Conservation (phyloP, 2,888 invertebrate species). For the Clostera curtula region DNA sequence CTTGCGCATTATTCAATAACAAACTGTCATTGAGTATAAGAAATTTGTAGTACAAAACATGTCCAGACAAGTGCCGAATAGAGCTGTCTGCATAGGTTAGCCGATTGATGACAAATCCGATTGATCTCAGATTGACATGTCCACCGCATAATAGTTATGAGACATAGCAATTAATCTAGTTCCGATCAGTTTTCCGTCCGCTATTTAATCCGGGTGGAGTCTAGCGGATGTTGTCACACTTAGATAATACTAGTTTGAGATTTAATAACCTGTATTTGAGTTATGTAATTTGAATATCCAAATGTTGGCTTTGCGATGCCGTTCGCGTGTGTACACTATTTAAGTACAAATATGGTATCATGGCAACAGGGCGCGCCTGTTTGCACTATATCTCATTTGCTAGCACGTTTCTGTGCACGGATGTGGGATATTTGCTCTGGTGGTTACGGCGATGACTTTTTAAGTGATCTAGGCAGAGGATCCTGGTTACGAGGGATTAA, state of each 20-base stretch:
- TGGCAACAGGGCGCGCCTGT: constrained; percentile 52
- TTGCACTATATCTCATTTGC: constrained; percentile 44
- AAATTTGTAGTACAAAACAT: too few species aligned
- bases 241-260: constrained; percentile 29
- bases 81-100: too few species aligned
- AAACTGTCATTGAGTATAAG: too few species aligned
- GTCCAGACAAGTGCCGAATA: too few species aligned
- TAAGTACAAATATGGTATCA: constrained; percentile 33
- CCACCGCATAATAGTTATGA: too few species aligned
- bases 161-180: too few species aligned
- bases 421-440: constrained; percentile 38
- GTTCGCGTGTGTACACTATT: constrained; percentile 32
- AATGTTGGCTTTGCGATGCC: constrained; percentile 41
- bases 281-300: constrained; percentile 50
- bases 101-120: too few species aligned
- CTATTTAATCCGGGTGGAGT: constrained; percentile 10
- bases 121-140: too few species aligned
- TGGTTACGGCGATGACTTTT: constrained; percentile 24
- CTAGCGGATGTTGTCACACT: constrained; percentile 40
- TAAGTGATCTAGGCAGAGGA: too few species aligned
- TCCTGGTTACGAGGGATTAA: too few species aligned
- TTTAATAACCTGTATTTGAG: constrained; percentile 53
- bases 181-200: constrained; percentile 1
- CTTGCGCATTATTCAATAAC: too few species aligned
- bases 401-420: constrained; percentile 45